These are phyloP conservation scores for Neocloeon triangulifer DNA, from an alignment of 1,140 invertebrate genomes.

Conservation along the genomic window DNA sequence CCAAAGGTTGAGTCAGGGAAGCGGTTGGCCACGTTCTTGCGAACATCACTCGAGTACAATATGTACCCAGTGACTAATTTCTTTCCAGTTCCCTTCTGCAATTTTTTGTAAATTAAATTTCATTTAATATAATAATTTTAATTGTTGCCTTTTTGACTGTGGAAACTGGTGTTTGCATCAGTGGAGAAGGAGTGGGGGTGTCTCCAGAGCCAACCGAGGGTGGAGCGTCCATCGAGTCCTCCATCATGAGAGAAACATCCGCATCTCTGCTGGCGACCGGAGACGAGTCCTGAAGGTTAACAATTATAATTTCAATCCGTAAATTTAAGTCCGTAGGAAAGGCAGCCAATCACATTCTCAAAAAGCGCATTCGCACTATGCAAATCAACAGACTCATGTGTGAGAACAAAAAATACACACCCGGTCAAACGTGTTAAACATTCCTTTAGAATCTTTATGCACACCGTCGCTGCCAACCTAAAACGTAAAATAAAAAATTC, in stretches of 20 bases:
- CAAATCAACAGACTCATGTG: not conserved
- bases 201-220: constrained; percentile 48
- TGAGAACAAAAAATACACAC: not conserved
- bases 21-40: constrained; percentile 62
- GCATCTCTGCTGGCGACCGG: constrained; percentile 21
- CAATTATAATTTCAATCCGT: no score
- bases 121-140: not conserved
- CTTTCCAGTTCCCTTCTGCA: constrained; percentile 44
- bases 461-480: constrained; percentile 8
- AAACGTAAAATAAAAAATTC: constrained; percentile 4
- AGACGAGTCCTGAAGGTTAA: constrained; percentile 24
- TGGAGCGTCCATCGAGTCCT: constrained; percentile 44
- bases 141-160: constrained; percentile 19
- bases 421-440: not conserved
- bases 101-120: no score
- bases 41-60: constrained; percentile 89
- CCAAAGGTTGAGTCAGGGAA: constrained; percentile 92
- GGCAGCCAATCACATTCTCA: not conserved
- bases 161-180: constrained; percentile 13
- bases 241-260: constrained; percentile 25
- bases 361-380: no score
- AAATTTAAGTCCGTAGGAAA: not conserved
- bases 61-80: constrained; percentile 96
- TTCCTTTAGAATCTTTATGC: constrained; percentile 4
- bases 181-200: constrained; percentile 18